Evolutionary conservation across 1,140 invertebrate genomes (phyloP), one percentile per base, ranked within the genome.

Genomic region (Drosophila seguyi): DNA sequence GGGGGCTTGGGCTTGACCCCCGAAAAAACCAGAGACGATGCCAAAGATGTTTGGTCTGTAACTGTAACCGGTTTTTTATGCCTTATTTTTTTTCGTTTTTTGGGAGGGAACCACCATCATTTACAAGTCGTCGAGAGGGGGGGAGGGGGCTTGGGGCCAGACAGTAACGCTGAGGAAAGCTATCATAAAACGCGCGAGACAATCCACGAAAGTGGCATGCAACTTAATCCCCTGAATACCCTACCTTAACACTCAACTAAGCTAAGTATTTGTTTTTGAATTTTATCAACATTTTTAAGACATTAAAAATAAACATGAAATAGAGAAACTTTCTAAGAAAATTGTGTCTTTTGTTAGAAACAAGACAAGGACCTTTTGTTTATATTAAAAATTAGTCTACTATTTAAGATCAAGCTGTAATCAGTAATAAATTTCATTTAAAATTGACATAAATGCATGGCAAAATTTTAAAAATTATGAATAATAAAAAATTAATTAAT

Each of bases 41-140:
- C 63, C 67, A 59, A 60, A 66, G 67, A 84, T 77, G 75, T 84
- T 77, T 65, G 62, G 79, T 75, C 68, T 65, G 82, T 83, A 87
- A 82, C 82, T 75, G 83, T 75, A 86, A 86, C 83, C 83, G 83
- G 83, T 87, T 86, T 87, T 25, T 25, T 58, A 10, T 27, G 29
- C 4, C 25, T 11, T 55, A n/a, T n/a, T 56, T 61, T 60, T 31
- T 48, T 59, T 53, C 2, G 13, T n/a, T 18, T 41, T 48, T 41
- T 38, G 52, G 61, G 60, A 20, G 60, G 25, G 8, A 50, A 13
- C 16, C n/a, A 36, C 48, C 34, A 16, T 53, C 50, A 36, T 36
- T 53, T 53, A 53, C 31, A 36, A 57, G 60, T n/a, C 34, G 18
- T 18, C 36, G n/a, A n/a, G 6, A 29, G 27, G 27, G 27, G 27